A percentile compares a stretch with the other conserved stretches of the same genome.
Conservation (phyloP, 2,888 invertebrate species). For the Lithophane socia region DNA sequence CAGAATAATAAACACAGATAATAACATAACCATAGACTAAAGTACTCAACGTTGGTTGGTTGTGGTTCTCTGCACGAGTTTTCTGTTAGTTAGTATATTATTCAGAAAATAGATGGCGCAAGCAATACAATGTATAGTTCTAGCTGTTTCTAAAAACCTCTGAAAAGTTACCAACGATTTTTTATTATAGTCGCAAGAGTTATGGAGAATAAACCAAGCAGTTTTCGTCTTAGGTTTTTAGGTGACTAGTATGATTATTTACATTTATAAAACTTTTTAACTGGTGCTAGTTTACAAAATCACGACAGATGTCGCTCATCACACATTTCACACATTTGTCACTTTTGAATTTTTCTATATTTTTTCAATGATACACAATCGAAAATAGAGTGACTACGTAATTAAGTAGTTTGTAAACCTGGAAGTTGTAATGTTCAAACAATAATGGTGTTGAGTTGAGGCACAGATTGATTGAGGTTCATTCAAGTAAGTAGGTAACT, state of each 20-base stretch:
- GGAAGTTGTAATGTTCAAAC: not conserved
- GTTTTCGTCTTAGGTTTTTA: not conserved
- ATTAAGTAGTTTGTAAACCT: not conserved
- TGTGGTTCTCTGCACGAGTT: not conserved
- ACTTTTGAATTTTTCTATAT: too few relatives aligned
- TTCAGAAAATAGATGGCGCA: slow-evolving; percentile 23
- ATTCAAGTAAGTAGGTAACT: too few relatives aligned
- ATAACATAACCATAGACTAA: slow-evolving; percentile 7
- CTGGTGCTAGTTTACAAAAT: not conserved
- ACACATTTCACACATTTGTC: too few relatives aligned
- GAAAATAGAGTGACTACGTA: not conserved
- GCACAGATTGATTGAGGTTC: not conserved
- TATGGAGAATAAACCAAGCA: not conserved
- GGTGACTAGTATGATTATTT: not conserved
- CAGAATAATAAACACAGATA: slow-evolving; percentile 11
- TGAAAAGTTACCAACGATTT: not conserved
- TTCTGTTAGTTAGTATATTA: too few relatives aligned
- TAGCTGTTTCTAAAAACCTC: not conserved
- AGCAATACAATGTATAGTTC: not conserved
- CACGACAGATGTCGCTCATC: slow-evolving; percentile 12
- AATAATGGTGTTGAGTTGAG: too few relatives aligned
- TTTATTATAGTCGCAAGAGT: not conserved
- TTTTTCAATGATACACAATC: too few relatives aligned
- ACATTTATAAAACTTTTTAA: not conserved
- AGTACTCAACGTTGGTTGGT: not conserved